These are phyloP conservation scores for Speoplatyrhinus poulsoni DNA, from an alignment of 2,113 vertebrate genomes.

Conservation along the genomic window DNA sequence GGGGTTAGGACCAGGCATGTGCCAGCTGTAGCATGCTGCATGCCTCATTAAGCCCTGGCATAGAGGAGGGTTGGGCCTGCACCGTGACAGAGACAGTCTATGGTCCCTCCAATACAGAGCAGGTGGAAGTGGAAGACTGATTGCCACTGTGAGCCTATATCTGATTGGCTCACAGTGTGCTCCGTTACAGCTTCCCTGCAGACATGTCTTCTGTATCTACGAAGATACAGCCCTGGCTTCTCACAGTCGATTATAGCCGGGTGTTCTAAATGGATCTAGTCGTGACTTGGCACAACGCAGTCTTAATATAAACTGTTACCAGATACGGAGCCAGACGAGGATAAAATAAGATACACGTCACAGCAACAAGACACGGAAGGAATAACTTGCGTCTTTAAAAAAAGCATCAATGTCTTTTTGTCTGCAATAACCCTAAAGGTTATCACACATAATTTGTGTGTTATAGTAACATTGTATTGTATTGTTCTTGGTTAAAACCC, in stretches of 20 bases:
- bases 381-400: background rate
- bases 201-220: constrained; percentile 12
- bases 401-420: too few relatives aligned
- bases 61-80: constrained; percentile 20
- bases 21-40: constrained; percentile 43
- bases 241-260: background rate
- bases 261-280: background rate
- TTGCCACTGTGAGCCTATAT: constrained; percentile 21
- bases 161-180: constrained; percentile 16
- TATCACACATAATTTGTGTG: too few relatives aligned
- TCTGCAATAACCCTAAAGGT: too few relatives aligned
- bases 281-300: constrained; percentile 12
- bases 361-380: background rate
- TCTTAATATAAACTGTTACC: background rate
- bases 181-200: constrained; percentile 17
- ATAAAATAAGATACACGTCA: background rate
- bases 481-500: too few relatives aligned
- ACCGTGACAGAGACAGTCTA: constrained; percentile 22
- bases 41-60: constrained; percentile 48
- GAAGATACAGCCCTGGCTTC: background rate
- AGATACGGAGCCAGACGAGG: background rate
- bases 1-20: constrained; percentile 14
- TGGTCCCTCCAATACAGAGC: constrained; percentile 32
- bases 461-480: too few relatives aligned
- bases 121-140: constrained; percentile 32